Evolutionary conservation across 1,140 invertebrate genomes (phyloP).

Genomic region (Monochamus saltuarius): DNA sequence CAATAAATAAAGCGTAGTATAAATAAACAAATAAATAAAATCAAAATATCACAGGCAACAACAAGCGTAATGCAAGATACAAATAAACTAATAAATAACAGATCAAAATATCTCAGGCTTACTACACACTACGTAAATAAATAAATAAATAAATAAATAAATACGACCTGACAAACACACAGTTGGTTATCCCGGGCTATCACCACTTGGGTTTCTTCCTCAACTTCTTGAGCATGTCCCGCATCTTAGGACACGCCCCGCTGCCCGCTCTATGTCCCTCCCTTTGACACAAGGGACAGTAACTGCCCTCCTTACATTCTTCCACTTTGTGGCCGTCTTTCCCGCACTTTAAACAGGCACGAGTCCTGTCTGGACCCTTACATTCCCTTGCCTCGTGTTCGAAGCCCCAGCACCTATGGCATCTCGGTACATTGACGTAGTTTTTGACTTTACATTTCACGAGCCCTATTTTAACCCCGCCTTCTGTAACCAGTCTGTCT

Average conservation of each 20-base stretch:
- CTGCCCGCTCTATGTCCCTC: conserved; percentile 1
- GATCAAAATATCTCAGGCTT: not conserved
- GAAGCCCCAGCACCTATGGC: conserved; percentile 9
- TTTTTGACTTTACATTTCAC: too few relatives aligned
- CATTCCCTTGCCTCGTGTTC: conserved; percentile 1
- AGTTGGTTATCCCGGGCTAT: not conserved
- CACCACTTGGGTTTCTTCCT: not conserved
- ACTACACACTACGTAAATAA: too few relatives aligned
- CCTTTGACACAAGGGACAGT: conserved; percentile 4
- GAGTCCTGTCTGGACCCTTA: not conserved
- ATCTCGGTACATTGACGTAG: not conserved
- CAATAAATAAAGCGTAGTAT: too few relatives aligned
- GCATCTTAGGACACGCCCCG: not conserved
- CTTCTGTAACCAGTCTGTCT: too few relatives aligned
- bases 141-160: too few relatives aligned
- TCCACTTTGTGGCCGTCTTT: conserved; percentile 1
- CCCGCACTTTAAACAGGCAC: conserved; percentile 1
- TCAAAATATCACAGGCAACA: too few relatives aligned
- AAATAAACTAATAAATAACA: too few relatives aligned
- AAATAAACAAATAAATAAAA: too few relatives aligned
- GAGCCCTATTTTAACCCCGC: too few relatives aligned
- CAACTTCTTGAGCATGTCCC: not conserved
- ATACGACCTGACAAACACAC: too few relatives aligned
- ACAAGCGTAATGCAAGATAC: too few relatives aligned
- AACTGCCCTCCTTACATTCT: not conserved